phyloP scores from a whole-genome alignment of 2,113 vertebrate species.

The Melanocharis versteri region DNA sequence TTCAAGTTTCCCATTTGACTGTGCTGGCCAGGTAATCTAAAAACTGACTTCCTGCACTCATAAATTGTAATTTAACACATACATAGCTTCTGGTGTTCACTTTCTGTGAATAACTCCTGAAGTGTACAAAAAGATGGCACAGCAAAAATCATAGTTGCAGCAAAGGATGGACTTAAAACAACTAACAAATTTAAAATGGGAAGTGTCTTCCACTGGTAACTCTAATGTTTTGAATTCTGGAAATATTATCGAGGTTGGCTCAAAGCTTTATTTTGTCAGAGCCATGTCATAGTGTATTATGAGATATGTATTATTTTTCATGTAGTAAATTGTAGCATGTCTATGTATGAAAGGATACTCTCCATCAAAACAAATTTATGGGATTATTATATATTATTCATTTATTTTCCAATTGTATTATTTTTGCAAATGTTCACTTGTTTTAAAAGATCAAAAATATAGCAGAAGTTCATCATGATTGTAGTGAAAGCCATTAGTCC shows the following conservation, averaged over 20 bases:
- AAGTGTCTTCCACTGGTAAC: background rate
- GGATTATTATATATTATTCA: background rate
- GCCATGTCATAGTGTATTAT: background rate
- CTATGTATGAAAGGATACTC: background rate
- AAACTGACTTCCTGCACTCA: background rate
- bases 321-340: background rate
- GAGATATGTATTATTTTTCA: background rate
- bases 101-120: background rate
- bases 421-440: background rate
- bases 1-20: background rate
- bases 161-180: background rate
- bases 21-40: background rate
- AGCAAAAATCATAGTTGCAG: background rate
- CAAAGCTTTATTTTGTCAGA: background rate
- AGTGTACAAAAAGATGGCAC: background rate
- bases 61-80: background rate
- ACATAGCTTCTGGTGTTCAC: background rate
- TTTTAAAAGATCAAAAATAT: background rate
- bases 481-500: background rate
- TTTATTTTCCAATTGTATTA: background rate
- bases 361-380: background rate
- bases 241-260: background rate
- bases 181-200: background rate
- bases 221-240: background rate
- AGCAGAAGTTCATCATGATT: background rate